Base-by-base conservation (phyloP, 2,113 vertebrate species). In the Numida meleagris region DNA sequence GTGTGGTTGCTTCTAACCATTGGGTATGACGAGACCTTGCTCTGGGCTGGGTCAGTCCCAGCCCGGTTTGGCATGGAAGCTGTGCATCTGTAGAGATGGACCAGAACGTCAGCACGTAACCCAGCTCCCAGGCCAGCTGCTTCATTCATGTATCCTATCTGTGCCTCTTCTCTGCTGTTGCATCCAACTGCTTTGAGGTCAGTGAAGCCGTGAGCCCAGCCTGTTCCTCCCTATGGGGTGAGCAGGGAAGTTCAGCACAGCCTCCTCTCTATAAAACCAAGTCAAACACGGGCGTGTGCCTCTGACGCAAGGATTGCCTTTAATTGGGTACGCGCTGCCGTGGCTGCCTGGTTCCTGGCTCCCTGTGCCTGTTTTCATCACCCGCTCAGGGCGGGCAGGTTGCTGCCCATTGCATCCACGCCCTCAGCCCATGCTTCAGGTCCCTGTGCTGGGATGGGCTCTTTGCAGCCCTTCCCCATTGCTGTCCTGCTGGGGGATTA, bases 301-400 rank as follows among this genome's bases (percentile, higher is more conserved):
- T 59, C 42, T 72, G 66, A 20, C 0, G 0, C 36, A 90, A 45
- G 51, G 45, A 23, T 17, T 11, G 2, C 17, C 4, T 84, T 75
- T 82, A 27, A 8, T 2, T 62, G 16, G 14, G 38, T 73, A 9
- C 14, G 4, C 0, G 3, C 43, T 74, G 89, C 58, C 38, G 36
- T 48, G 42, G 12, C 63, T 81, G 53, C 68, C 74, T 51, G 51
- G 1, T 48, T 88, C 61, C 73, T 72, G 46, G 20, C 38, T 27
- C 33, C 57, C 59, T 51, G 34, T 36, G 5, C 58, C n/a, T 27
- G 42, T 67, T 48, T 38, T n/a, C 4, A 0, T 57, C 75, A 34
- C 29, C 23, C 1, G 1, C 8, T 6, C 6, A 48, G 42, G 62
- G 50, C 53, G 6, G 18, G n/a, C 63, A 1, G 2, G 14, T 36